Percentiles rank a stretch among this genome's conserved stretches.
Evolutionary conservation across 2,797 vertebrate species (phyloP).

Genomic region (Salarias fasciatus): DNA sequence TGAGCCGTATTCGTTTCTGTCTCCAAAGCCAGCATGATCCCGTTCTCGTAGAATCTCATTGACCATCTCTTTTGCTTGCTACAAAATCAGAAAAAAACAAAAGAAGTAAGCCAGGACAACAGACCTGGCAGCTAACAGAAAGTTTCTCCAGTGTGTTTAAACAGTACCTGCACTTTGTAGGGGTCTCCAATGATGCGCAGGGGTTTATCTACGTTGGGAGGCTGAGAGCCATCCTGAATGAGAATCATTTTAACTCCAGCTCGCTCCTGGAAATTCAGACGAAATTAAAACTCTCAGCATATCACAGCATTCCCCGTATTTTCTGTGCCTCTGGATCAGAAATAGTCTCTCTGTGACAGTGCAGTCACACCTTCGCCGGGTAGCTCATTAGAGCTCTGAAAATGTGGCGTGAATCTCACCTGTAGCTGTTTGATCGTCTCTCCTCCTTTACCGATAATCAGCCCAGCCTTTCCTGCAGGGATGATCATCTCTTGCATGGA

Average conservation of each 20-base stretch:
- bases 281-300: too few species aligned
- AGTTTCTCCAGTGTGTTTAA: fast-evolving
- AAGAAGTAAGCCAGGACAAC: fast-evolving
- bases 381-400: not conserved
- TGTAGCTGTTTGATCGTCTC: slow-evolving; percentile 96
- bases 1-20: slow-evolving; percentile 89
- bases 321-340: too few species aligned
- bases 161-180: slow-evolving; percentile 93
- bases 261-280: slow-evolving; percentile 82
- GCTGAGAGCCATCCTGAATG: slow-evolving; percentile 95
- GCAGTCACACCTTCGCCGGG: too few species aligned
- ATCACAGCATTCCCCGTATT: too few species aligned
- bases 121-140: too few species aligned
- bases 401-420: slow-evolving; percentile 69
- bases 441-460: slow-evolving; percentile 95
- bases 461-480: slow-evolving; percentile 88
- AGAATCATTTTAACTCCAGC: slow-evolving; percentile 98
- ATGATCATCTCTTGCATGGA: slow-evolving; percentile 96
- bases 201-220: slow-evolving; percentile 93
- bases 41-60: slow-evolving; percentile 93
- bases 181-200: slow-evolving; percentile 95
- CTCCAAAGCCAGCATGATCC: slow-evolving; percentile 89
- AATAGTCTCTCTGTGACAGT: too few species aligned
- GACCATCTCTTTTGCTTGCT: slow-evolving; percentile 98
- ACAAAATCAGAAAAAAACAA: slow-evolving; percentile 1